Conservation (phyloP, 2,113 vertebrate species). For the Urocitellus parryii region DNA sequence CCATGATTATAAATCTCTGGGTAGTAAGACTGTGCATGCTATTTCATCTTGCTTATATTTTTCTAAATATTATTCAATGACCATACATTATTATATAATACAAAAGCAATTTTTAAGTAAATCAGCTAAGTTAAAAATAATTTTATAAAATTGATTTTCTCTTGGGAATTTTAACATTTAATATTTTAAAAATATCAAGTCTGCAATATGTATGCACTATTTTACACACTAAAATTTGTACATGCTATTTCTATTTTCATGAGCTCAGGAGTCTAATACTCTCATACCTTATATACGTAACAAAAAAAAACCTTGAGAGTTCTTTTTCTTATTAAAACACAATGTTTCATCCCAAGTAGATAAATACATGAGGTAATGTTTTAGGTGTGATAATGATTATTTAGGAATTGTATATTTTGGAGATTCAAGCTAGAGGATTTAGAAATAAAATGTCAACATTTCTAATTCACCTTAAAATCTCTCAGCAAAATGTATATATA, state of each 20-base stretch:
- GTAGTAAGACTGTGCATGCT: neutral
- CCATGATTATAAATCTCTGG: neutral
- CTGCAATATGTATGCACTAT: neutral
- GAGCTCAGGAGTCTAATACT: too few relatives aligned
- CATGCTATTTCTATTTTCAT: too few relatives aligned
- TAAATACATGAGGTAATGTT: neutral
- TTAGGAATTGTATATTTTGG: neutral
- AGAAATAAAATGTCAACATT: conserved; percentile 27
- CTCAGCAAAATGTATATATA: neutral
- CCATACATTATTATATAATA: neutral
- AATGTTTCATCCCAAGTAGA: neutral
- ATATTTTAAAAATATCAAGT: conserved; percentile 4
- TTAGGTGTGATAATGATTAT: neutral
- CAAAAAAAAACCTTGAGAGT: neutral
- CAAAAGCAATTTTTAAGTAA: neutral
- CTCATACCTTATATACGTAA: neutral
- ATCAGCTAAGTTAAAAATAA: neutral
- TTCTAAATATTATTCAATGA: neutral
- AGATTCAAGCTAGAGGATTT: conserved; percentile 30
- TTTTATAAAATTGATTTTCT: neutral
- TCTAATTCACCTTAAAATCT: conserved; percentile 32
- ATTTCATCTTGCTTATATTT: neutral
- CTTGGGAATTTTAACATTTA: conserved; percentile 7
- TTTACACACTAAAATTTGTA: neutral
- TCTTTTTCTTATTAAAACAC: neutral